These are phyloP conservation scores for Calypte anna DNA, from an alignment of 2,113 vertebrate genomes.

Conservation along the genomic window DNA sequence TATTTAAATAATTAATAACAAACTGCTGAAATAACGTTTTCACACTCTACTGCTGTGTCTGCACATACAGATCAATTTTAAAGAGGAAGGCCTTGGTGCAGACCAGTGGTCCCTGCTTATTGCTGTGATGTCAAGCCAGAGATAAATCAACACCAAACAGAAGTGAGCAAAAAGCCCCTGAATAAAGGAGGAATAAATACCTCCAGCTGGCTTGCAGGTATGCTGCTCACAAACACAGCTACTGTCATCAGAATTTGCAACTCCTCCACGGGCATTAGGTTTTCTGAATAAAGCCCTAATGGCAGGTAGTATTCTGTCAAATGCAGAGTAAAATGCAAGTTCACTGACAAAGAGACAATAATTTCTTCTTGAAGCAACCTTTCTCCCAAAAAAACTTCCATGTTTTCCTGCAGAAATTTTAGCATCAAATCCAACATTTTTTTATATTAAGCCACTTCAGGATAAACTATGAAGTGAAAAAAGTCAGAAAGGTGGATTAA, in stretches of 20 bases:
- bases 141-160: neutral
- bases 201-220: neutral
- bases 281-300: neutral
- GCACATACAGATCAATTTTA: neutral
- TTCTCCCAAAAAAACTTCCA: neutral
- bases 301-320: neutral
- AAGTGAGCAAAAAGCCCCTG: fast-evolving
- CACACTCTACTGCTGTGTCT: neutral
- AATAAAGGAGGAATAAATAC: neutral
- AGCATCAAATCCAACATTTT: neutral
- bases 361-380: neutral
- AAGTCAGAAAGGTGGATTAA: neutral
- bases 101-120: neutral
- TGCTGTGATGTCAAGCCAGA: neutral
- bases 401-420: neutral
- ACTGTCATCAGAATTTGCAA: neutral
- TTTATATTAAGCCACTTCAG: neutral
- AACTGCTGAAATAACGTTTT: neutral
- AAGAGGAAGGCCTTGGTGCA: neutral
- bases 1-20: neutral
- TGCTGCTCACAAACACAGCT: neutral
- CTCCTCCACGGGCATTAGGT: neutral
- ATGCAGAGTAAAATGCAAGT: neutral
- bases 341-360: neutral
- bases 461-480: neutral